phyloP scores from a whole-genome alignment of 2,113 vertebrate species.

The Glaucidium brasilianum region DNA sequence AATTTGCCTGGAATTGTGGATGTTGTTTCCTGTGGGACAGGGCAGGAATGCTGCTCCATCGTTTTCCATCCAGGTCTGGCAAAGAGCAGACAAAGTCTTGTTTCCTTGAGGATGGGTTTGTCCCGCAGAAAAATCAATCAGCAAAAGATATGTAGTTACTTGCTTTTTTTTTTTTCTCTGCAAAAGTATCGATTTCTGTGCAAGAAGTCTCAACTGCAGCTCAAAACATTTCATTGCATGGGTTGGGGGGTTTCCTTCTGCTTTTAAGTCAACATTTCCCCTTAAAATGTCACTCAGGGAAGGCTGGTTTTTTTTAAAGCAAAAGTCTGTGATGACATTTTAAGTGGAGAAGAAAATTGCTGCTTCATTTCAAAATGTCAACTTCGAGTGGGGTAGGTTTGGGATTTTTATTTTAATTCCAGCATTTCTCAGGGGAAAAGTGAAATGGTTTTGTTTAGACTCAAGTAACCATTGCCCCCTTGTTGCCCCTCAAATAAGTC shows the following conservation, averaged over 20 bases:
- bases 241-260: constrained; percentile 22
- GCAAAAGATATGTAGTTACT: not conserved
- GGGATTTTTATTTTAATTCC: not conserved
- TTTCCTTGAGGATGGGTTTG: not conserved
- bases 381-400: not conserved
- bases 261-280: constrained; percentile 46
- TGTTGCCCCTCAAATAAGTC: not conserved
- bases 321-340: constrained; percentile 54
- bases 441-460: not conserved
- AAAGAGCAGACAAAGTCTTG: not conserved
- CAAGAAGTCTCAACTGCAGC: not conserved
- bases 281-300: constrained; percentile 42
- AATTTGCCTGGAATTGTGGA: not conserved
- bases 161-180: not conserved
- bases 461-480: not conserved
- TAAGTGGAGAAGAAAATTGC: constrained; percentile 52
- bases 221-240: not conserved
- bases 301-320: not conserved
- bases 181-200: not conserved
- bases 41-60: not conserved
- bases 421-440: not conserved
- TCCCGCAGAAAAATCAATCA: accelerated
- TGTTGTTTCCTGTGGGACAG: not conserved
- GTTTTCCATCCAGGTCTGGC: not conserved
- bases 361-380: constrained; percentile 50